These are phyloP conservation scores for Epirrhoe tristata DNA, from an alignment of 2,888 invertebrate species.

Conservation along the genomic window DNA sequence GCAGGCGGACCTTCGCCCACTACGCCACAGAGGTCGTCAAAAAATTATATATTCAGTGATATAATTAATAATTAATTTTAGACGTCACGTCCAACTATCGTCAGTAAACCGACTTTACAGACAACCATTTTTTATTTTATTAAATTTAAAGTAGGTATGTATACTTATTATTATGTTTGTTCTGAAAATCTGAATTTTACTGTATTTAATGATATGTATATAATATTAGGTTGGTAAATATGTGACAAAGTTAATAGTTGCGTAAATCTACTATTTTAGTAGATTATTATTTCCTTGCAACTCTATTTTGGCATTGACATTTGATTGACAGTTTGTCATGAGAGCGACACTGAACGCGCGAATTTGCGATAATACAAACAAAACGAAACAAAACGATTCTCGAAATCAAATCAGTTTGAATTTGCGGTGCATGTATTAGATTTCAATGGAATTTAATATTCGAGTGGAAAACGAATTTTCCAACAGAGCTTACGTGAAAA, in stretches of 20 bases:
- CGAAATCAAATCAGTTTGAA: neutral
- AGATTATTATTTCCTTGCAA: slow-evolving; percentile 11
- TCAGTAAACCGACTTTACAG: too few species aligned
- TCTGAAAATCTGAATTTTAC: neutral
- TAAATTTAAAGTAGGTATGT: neutral
- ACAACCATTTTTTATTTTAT: neutral
- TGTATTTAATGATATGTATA: too few species aligned
- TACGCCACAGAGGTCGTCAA: too few species aligned
- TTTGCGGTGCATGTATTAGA: neutral
- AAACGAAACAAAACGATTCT: neutral
- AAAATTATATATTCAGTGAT: too few species aligned
- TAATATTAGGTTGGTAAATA: too few species aligned
- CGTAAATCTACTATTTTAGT: slow-evolving; percentile 10
- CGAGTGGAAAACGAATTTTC: slow-evolving; percentile 39
- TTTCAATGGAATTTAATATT: neutral
- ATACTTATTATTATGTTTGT: neutral
- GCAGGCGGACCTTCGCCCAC: too few species aligned
- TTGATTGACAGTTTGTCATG: neutral
- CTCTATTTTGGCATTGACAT: slow-evolving; percentile 4
- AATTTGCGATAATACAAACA: neutral
- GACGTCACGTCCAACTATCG: too few species aligned
- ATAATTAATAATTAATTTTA: too few species aligned
- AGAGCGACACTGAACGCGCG: neutral
- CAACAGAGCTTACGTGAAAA: slow-evolving; percentile 51
- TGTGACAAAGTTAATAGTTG: neutral